Percentiles rank a stretch among this genome's conserved stretches.
phyloP scores from a whole-genome alignment of 2,888 invertebrate species.

The Noctua janthe region DNA sequence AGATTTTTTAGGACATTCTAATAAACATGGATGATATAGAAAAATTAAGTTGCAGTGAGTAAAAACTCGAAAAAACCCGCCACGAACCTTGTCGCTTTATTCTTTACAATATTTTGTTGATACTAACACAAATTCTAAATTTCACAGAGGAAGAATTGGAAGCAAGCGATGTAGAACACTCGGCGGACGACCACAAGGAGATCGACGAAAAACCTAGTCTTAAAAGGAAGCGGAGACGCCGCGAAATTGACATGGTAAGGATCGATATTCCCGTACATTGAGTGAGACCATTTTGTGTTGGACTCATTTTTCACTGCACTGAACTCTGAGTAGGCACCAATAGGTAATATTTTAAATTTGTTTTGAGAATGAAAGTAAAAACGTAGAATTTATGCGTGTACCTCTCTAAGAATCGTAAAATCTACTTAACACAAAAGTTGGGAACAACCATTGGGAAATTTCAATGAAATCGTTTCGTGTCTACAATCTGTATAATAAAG shows the following conservation, averaged over 20 bases:
- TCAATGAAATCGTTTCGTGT: background rate
- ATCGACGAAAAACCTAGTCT: slow-evolving; percentile 81
- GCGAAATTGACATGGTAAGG: slow-evolving; percentile 86
- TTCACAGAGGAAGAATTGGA: slow-evolving; percentile 85
- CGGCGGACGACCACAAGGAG: slow-evolving; percentile 84
- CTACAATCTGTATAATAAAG: background rate
- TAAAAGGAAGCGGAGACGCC: slow-evolving; percentile 84
- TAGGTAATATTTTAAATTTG: slow-evolving; percentile 5
- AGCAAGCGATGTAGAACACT: slow-evolving; percentile 86
- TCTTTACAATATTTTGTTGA: slow-evolving; percentile 20
- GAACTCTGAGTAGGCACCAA: background rate
- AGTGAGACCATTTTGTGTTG: slow-evolving; percentile 31
- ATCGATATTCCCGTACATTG: slow-evolving; percentile 39
- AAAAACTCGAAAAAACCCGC: slow-evolving; percentile 16
- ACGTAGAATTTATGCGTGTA: background rate
- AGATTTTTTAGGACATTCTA: slow-evolving; percentile 13
- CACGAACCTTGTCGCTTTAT: slow-evolving; percentile 13
- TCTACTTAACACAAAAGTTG: background rate
- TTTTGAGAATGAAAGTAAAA: background rate
- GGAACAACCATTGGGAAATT: background rate
- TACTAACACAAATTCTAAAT: slow-evolving; percentile 32
- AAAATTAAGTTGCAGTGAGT: slow-evolving; percentile 88
- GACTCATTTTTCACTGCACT: slow-evolving; percentile 4
- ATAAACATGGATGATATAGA: slow-evolving; percentile 82
- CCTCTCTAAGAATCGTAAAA: background rate